These are phyloP conservation scores for Zalophus californianus DNA, from an alignment of 2,797 vertebrate genomes.

Conservation along the genomic window DNA sequence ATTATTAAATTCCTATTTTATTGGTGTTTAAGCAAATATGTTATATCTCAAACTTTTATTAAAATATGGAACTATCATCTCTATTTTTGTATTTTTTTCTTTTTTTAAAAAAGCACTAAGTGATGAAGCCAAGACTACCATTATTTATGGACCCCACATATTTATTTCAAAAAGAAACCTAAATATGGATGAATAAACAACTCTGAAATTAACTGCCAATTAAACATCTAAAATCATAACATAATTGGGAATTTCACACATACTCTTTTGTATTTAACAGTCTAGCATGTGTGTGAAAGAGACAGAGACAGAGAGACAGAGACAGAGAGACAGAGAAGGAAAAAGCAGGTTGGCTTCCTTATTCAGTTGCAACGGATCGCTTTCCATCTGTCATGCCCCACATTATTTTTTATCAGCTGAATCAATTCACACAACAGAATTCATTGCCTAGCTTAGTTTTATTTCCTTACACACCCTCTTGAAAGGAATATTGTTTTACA, in stretches of 20 bases:
- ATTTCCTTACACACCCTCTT: not conserved
- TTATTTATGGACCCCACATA: not conserved
- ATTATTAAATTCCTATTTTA: not conserved
- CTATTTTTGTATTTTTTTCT: not conserved
- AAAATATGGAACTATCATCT: not conserved
- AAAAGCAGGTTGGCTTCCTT: not conserved
- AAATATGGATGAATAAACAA: not conserved
- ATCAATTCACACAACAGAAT: not conserved
- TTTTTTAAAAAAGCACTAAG: not conserved
- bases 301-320: not conserved
- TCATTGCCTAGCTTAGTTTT: not conserved
- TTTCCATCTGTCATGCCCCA: not conserved
- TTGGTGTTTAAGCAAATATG: not conserved
- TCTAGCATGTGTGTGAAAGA: no score
- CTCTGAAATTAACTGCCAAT: not conserved
- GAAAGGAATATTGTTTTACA: constrained; percentile 31
- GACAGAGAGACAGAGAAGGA: not conserved
- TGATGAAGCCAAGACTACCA: not conserved
- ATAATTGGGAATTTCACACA: not conserved
- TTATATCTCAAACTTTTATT: not conserved
- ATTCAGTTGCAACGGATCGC: not conserved
- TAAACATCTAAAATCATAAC: not conserved
- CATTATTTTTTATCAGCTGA: not conserved
- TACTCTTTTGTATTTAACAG: not conserved
- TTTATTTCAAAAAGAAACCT: not conserved